A percentile compares a stretch with the other conserved stretches of the same genome.
phyloP scores from a whole-genome alignment of 2,113 vertebrate species.

The Vidua chalybeata region DNA sequence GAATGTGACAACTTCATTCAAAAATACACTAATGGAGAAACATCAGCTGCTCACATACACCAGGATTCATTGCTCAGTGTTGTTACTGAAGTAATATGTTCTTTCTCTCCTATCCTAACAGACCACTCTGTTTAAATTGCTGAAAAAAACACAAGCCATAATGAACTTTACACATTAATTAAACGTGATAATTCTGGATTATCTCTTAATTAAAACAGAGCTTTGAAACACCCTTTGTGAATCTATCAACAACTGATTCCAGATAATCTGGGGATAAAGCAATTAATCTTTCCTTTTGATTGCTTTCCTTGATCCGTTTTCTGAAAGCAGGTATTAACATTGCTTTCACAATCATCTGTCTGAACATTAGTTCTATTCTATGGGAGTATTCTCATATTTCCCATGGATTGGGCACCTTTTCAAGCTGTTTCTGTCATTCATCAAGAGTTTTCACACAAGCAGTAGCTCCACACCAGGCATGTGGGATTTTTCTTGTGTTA shows the following conservation, averaged over 20 bases:
- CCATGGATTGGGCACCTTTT: background rate
- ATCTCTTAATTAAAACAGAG: slow-evolving; percentile 54
- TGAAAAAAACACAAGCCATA: background rate
- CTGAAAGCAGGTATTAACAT: background rate
- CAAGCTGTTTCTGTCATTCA: background rate
- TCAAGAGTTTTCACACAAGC: background rate
- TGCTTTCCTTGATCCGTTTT: slow-evolving; percentile 14
- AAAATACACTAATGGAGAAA: background rate
- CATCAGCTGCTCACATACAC: background rate
- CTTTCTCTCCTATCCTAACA: background rate
- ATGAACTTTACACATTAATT: slow-evolving; percentile 36
- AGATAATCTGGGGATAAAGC: slow-evolving; percentile 54
- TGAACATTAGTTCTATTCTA: background rate
- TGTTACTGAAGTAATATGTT: background rate
- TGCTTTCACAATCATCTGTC: background rate
- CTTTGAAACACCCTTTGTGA: slow-evolving; percentile 51
- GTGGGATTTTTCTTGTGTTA: background rate
- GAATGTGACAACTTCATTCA: background rate
- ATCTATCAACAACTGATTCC: slow-evolving; percentile 11
- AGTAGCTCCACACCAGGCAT: background rate
- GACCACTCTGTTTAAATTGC: background rate
- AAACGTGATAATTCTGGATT: slow-evolving; percentile 49
- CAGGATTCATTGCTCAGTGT: background rate
- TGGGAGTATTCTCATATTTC: background rate
- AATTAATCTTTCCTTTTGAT: slow-evolving; percentile 51